These are phyloP conservation scores for Phataginus tricuspis DNA, from an alignment of 2,797 vertebrate genomes.

Conservation along the genomic window DNA sequence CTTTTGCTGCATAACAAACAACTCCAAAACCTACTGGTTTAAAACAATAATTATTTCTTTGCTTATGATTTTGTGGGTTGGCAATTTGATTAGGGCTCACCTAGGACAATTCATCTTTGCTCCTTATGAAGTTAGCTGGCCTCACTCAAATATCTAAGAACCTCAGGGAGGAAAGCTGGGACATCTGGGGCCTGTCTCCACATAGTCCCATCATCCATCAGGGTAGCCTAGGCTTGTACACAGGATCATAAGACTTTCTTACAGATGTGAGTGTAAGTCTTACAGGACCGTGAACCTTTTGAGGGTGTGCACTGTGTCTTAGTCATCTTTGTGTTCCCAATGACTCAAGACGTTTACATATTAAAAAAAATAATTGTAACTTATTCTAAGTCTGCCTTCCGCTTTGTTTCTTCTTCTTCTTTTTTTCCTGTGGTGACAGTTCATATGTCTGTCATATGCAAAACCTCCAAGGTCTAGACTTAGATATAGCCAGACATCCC, in stretches of 20 bases:
- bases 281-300: background rate
- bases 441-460: background rate
- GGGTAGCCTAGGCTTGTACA: background rate
- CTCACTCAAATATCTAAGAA: background rate
- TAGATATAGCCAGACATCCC: background rate
- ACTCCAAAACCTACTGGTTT: background rate
- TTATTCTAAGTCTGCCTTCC: background rate
- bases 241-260: background rate
- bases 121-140: background rate
- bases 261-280: background rate
- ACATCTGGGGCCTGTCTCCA: background rate
- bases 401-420: background rate
- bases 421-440: background rate
- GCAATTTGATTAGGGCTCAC: background rate
- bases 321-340: background rate
- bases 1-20: background rate
- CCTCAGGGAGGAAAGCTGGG: background rate
- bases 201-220: background rate
- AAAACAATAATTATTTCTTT: background rate
- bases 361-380: background rate
- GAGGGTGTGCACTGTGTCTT: background rate
- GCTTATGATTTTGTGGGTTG: background rate
- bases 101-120: background rate
- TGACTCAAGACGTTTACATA: background rate
- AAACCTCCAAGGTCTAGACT: background rate